Percentiles rank a stretch among this genome's conserved stretches.
Conservation (phyloP, 2,888 invertebrate species). For the Acleris holmiana region DNA sequence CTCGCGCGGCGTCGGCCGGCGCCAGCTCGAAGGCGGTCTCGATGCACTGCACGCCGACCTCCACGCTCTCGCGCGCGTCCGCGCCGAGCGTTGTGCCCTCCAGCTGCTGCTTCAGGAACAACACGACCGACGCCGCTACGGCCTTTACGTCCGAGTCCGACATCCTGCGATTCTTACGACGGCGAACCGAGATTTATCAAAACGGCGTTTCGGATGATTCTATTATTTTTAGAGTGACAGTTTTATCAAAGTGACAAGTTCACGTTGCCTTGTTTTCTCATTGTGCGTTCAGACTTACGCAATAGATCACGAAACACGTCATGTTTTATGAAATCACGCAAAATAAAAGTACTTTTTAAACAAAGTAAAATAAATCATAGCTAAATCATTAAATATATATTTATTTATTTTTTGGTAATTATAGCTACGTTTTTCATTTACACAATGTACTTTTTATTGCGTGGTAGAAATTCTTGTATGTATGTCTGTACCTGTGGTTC, state of each 20-base stretch:
- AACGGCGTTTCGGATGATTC: slow-evolving; percentile 39
- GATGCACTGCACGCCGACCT: slow-evolving; percentile 97
- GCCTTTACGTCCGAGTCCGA: slow-evolving; percentile 64
- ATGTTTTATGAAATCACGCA: background rate
- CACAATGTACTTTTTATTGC: too few relatives aligned
- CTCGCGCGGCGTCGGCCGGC: slow-evolving; percentile 68
- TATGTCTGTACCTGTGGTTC: too few relatives aligned
- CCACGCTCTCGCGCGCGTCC: slow-evolving; percentile 89
- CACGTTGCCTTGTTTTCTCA: slow-evolving; percentile 32
- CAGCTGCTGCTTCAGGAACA: slow-evolving; percentile 83
- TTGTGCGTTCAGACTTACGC: slow-evolving; percentile 7
- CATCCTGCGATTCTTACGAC: slow-evolving; percentile 52
- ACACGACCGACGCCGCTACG: slow-evolving; percentile 84
- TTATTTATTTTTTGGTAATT: too few relatives aligned
- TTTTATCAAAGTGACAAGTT: slow-evolving; percentile 28
- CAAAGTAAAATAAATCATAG: too few relatives aligned
- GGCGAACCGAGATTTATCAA: slow-evolving; percentile 9
- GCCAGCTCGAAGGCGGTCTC: slow-evolving; percentile 94
- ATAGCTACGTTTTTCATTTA: too few relatives aligned
- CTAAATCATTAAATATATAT: too few relatives aligned
- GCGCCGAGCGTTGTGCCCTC: slow-evolving; percentile 73
- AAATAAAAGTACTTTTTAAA: background rate
- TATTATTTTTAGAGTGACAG: slow-evolving; percentile 53
- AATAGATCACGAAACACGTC: background rate
- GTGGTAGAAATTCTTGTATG: too few relatives aligned